Base-by-base conservation (phyloP, 2,888 invertebrate genomes). In the Drosophila anomelani region DNA sequence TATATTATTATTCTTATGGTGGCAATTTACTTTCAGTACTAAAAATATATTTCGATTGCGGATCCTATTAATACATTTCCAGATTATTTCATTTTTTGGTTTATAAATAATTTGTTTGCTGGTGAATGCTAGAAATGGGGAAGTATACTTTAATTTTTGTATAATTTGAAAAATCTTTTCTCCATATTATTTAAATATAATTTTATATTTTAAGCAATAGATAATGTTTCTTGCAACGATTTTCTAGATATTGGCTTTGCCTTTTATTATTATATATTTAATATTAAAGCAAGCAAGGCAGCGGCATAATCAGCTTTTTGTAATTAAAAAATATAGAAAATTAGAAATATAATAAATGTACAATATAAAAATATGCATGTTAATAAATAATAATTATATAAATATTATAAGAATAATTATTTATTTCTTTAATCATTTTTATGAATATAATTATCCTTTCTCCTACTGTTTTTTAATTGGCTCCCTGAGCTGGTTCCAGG, bases 401-500 rank as follows among this genome's bases (percentile, higher is more conserved):
- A 12, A 1, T 34, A 4, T 34, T 34, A 12, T 4, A 12, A 4
- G 4, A 5, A 17, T 10, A 9, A 17, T 7, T 23, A 44, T 15
- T 8, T 23, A 44, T 47, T 10, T n/a, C 1, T 1, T 47, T 29
- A 12, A 36, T 13, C 4, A 17, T 7, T 4, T n/a, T 1, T 9
- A 17, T 39, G n/a, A 39, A 7, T 26, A 54, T n/a, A n/a, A 26
- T 4, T 29, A 3, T 29, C 7, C 7, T 20, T 55, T 55, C 6
- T n/a, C 4, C 6, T 17, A 15, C 56, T 56, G 57, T 9, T 39
- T 39, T 39, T 39, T 32, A 17, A 17, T 39, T 23, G 9, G n/a
- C 39, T 39, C 20, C 39, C 20, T 57, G 73, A 74, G 43, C 73
- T 51, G 51, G 74, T 55, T 72, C 73, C 62, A 26, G 3, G 54